These are phyloP conservation scores for Halictus rubicundus DNA, from an alignment of 1,140 invertebrate genomes.

Conservation along the genomic window DNA sequence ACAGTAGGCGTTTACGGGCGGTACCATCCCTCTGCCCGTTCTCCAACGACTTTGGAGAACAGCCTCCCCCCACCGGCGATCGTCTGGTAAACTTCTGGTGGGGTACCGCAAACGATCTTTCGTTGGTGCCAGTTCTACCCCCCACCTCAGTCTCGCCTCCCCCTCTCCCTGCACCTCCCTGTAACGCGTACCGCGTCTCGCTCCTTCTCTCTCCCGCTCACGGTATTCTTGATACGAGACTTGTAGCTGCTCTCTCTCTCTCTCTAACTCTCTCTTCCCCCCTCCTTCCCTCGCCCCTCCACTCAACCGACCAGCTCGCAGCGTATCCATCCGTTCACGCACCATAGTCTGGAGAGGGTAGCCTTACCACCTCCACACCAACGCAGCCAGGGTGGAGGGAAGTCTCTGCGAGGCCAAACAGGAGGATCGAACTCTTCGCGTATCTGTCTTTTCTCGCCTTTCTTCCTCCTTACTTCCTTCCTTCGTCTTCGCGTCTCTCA, in stretches of 20 bases:
- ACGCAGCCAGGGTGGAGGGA: constrained; percentile 9
- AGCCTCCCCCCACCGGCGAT: constrained; percentile 63
- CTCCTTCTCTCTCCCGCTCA: not conserved
- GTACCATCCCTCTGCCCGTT: constrained; percentile 60
- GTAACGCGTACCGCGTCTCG: not conserved
- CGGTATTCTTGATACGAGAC: no score
- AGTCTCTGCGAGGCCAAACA: constrained; percentile 52
- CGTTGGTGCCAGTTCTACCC: constrained; percentile 70
- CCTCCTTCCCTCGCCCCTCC: no score
- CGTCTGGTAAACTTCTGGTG: constrained; percentile 47
- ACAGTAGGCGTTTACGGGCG: constrained; percentile 76
- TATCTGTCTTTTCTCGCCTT: constrained; percentile 23
- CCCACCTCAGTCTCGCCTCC: constrained; percentile 11
- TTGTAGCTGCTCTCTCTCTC: constrained; percentile 4
- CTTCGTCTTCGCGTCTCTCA: not conserved
- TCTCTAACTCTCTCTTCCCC: not conserved
- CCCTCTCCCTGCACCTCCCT: constrained; percentile 1
- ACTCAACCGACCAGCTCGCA: not conserved
- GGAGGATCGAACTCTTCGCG: constrained; percentile 54
- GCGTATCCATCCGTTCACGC: constrained; percentile 1
- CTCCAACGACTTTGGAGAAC: constrained; percentile 75
- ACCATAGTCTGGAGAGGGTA: constrained; percentile 5
- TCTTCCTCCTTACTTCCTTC: constrained; percentile 8
- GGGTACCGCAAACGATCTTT: constrained; percentile 64
- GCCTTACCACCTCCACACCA: constrained; percentile 1